Evolutionary conservation across 2,888 invertebrate genomes (phyloP).

Genomic region (Halocaridina rubra): DNA sequence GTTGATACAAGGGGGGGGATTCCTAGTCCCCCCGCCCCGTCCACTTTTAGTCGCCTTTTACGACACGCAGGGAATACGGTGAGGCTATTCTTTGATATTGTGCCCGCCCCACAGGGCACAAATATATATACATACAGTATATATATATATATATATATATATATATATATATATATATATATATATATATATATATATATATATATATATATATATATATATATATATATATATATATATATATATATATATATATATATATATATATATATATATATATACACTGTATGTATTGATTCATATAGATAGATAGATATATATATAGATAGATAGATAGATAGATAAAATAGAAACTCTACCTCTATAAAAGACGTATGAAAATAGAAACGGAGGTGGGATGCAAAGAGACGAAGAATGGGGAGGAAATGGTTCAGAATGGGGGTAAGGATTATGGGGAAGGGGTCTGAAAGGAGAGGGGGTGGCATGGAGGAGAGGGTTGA

Average conservation of each 20-base stretch:
- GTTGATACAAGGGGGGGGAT: too few relatives aligned
- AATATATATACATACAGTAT: neutral
- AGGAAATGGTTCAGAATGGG: too few relatives aligned
- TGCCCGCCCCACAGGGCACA: too few relatives aligned
- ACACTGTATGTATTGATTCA: neutral
- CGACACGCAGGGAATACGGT: neutral
- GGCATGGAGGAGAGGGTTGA: too few relatives aligned
- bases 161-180: constrained; percentile 30
- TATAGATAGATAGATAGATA: neutral
- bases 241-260: neutral
- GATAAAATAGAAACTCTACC: too few relatives aligned
- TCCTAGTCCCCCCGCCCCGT: too few relatives aligned
- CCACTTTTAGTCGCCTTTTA: neutral
- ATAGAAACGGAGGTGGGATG: too few relatives aligned
- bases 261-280: constrained; percentile 14
- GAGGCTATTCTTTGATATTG: too few relatives aligned
- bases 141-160: neutral
- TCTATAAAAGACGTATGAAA: too few relatives aligned
- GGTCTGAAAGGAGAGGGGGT: too few relatives aligned
- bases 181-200: neutral
- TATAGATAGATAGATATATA: neutral
- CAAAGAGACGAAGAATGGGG: too few relatives aligned
- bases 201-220: neutral
- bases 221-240: neutral
- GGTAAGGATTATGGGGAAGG: too few relatives aligned